Evolutionary conservation across 2,797 vertebrate genomes (phyloP), one percentile per base, ranked within the genome.

Genomic region (Acipenser ruthenus): DNA sequence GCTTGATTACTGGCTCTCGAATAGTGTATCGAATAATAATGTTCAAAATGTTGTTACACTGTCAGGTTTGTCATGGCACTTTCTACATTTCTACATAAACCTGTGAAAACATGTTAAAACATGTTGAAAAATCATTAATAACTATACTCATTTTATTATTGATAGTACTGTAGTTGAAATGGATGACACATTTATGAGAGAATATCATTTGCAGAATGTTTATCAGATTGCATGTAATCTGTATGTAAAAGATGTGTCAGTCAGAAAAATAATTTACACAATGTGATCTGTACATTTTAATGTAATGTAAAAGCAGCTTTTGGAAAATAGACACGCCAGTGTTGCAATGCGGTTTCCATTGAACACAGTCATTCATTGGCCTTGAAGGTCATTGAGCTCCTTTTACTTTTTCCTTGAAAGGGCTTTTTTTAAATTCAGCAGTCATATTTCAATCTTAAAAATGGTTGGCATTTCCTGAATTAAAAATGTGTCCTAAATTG

Each of bases 381-480:
- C 70, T 69, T 67, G 69, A 78, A 75, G 78, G 63, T 75, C 74
- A 74, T 62, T 73, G 50, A 76, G 74, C 74, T 73, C 72, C 74
- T 83, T 65, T 83, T 85, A 76, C 64, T 47, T 50, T 70, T 67
- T 71, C 72, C 67, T 73, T 80, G 73, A 82, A 75, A 84, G 67
- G 76, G 80, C 69, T 78, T 80, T 76, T 89, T 85, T 82, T 18
- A 18, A 79, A 73, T 83, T 87, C 83, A 60, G 52, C 70, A 74
- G 68, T 73, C 78, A 75, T 75, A 67, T 63, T 70, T 77, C 77
- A 68, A 68, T 72, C 73, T 71, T 73, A 48, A 65, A 69, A 76
- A 77, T 67, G 64, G 71, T 59, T 70, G 75, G 75, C 71, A 77
- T 85, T 81, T 80, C 76, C 73, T 76, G 71, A 80, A 79, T 77